Percentiles rank a stretch among this genome's conserved stretches.
Conservation (phyloP, 1,140 invertebrate genomes). For the Hesperophylax magnus region DNA sequence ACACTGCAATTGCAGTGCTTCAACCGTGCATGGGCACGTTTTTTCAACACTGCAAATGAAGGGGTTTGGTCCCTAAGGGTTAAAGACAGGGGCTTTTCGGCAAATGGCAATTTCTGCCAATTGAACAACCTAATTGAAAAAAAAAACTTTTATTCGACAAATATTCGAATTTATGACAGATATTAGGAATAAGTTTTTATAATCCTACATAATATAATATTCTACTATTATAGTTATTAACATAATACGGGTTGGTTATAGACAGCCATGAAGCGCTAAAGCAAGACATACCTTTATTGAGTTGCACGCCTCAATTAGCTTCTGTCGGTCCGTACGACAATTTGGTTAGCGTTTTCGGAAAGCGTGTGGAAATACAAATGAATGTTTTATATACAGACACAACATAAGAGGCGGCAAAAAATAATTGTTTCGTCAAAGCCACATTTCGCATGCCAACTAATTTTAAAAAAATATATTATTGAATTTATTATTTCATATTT, state of each 20-base stretch:
- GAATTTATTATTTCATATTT: background rate
- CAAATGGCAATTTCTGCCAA: no score
- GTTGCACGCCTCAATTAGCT: slow-evolving; percentile 93
- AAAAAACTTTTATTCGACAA: no score
- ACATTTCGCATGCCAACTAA: slow-evolving; percentile 20
- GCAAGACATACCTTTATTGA: slow-evolving; percentile 85
- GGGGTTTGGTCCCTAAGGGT: no score
- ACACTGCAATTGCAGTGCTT: no score
- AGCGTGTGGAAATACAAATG: slow-evolving; percentile 64
- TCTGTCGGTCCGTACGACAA: slow-evolving; percentile 74
- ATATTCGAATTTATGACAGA: no score
- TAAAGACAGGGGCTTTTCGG: no score
- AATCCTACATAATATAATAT: no score
- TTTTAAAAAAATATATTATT: background rate
- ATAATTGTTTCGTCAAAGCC: slow-evolving; percentile 7
- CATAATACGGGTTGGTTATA: background rate
- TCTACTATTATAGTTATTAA: no score
- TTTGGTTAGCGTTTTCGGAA: slow-evolving; percentile 53
- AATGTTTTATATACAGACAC: slow-evolving; percentile 60
- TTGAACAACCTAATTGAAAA: no score
- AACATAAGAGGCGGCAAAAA: slow-evolving; percentile 43
- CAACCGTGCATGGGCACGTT: no score
- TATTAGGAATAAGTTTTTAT: no score
- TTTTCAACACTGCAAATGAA: no score
- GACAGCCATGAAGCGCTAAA: slow-evolving; percentile 5